Base-by-base conservation (phyloP, 2,113 vertebrate genomes). In the Alexandromys fortis region DNA sequence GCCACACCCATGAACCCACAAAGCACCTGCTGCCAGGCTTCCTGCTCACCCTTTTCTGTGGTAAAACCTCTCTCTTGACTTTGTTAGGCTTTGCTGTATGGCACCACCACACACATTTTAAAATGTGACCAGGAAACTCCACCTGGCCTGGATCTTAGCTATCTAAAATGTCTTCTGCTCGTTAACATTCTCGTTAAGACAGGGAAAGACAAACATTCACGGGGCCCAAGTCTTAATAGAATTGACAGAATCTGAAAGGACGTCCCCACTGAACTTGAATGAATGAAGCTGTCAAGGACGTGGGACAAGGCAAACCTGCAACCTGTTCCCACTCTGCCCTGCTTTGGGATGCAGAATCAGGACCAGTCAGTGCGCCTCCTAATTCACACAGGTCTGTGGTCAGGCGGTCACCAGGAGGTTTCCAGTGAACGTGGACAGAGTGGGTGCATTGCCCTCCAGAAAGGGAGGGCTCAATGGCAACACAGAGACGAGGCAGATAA, bases 111-210 rank as follows among this genome's bases (percentile, higher is more conserved):
- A 75, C 85, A 68, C 5, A 78, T 75, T 42, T 83, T 94, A 58
- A 94, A 91, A 85, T 22, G 72, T 77, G 83, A 88, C 10, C 17
- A 67, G 83, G 55, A 94, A 95, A 73, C 72, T 22, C 1, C 55
- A 79, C 49, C 72, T n/a, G 85, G 65, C 10, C 78, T 75, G 45
- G 13, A n/a, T 79, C 38, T 89, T 83, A 82, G 17, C 55, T 61
- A 77, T 11, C 73, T 90, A 72, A 79, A 75, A 86, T 19, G 12
- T 33, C 49, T 89, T 26, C 70, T 89, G 70, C 47, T 68, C 6
- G 13, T 75, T 61, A 89, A 49, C 65, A 86, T 86, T 89, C n/a
- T 65, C 70, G 30, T 55, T 78, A 89, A 78, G 49, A 65, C 26
- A 38, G 19, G 42, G 55, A 87, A 88, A 67, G 70, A 73, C 17